Conservation (phyloP, 2,888 invertebrate species). For the Aquatica leii region DNA sequence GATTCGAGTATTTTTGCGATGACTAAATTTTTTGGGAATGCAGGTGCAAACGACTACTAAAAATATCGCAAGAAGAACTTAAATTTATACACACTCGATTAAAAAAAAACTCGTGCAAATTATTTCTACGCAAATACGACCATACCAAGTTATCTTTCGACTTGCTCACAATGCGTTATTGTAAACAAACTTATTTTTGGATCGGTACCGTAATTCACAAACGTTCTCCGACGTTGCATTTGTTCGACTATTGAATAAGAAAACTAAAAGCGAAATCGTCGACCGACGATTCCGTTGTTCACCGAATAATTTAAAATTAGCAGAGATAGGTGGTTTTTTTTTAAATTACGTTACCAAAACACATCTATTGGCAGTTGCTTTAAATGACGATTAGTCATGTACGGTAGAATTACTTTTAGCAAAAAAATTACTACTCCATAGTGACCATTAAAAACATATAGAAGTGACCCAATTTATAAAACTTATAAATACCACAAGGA, state of each 20-base stretch:
- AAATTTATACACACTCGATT: background rate
- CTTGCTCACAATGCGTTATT: constrained; percentile 33
- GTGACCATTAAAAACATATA: too few relatives aligned
- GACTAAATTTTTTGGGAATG: constrained; percentile 31
- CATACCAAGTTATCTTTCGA: too few relatives aligned
- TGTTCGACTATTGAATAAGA: constrained; percentile 21
- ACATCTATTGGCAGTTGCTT: too few relatives aligned
- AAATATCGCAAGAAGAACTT: constrained; percentile 22
- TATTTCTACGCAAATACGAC: background rate
- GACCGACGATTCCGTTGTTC: constrained; percentile 17
- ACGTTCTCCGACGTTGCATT: constrained; percentile 25
- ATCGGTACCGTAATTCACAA: constrained; percentile 8
- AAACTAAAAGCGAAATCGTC: constrained; percentile 27
- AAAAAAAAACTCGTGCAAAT: background rate
- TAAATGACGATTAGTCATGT: too few relatives aligned
- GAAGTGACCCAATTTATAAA: too few relatives aligned
- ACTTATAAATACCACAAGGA: too few relatives aligned
- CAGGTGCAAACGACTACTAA: constrained; percentile 26
- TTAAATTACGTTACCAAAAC: too few relatives aligned
- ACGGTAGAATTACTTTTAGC: too few relatives aligned
- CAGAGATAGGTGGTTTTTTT: too few relatives aligned
- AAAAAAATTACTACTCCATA: too few relatives aligned
- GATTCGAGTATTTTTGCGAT: constrained; percentile 23
- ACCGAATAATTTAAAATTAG: constrained; percentile 22
- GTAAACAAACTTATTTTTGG: constrained; percentile 46